Percentiles rank a stretch among this genome's conserved stretches.
Evolutionary conservation across 2,797 vertebrate genomes (phyloP).

Genomic region (Coregonus sp.): DNA sequence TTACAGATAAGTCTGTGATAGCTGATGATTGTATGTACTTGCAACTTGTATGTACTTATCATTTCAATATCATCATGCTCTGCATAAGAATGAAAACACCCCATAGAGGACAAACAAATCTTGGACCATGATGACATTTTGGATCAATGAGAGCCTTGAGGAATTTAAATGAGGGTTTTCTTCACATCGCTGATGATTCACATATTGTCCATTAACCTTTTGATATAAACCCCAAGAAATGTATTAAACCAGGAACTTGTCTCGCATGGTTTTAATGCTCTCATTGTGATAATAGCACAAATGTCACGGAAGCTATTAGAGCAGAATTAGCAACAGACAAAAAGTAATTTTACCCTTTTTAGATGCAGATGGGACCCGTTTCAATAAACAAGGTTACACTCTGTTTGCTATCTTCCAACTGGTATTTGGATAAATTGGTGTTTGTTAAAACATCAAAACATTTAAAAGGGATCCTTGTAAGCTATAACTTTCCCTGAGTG

Average conservation of each 20-base stretch:
- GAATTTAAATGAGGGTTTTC: slow-evolving; percentile 55
- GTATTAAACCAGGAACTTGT: slow-evolving; percentile 50
- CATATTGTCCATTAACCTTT: slow-evolving; percentile 71
- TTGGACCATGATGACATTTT: slow-evolving; percentile 38
- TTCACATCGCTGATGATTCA: slow-evolving; percentile 51
- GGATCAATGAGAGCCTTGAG: slow-evolving; percentile 35
- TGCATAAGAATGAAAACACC: background rate
- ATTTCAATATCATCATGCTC: background rate
- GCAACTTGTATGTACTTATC: background rate
- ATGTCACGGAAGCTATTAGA: slow-evolving; percentile 64
- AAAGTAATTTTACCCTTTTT: slow-evolving; percentile 42
- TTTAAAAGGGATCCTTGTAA: too few species aligned
- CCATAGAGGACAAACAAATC: slow-evolving; percentile 20
- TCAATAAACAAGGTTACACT: background rate
- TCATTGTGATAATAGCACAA: slow-evolving; percentile 58
- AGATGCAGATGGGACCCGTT: slow-evolving; percentile 15
- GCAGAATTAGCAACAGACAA: slow-evolving; percentile 57
- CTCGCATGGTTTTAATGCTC: slow-evolving; percentile 59
- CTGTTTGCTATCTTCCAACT: background rate
- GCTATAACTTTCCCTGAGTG: too few species aligned
- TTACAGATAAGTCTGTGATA: background rate
- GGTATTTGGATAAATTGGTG: background rate
- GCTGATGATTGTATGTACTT: background rate
- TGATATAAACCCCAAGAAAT: slow-evolving; percentile 56
- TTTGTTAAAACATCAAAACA: too few species aligned